Percentiles rank a stretch among this genome's conserved stretches.
Evolutionary conservation across 2,888 invertebrate genomes (phyloP).

Genomic region (Agrochola circellaris): DNA sequence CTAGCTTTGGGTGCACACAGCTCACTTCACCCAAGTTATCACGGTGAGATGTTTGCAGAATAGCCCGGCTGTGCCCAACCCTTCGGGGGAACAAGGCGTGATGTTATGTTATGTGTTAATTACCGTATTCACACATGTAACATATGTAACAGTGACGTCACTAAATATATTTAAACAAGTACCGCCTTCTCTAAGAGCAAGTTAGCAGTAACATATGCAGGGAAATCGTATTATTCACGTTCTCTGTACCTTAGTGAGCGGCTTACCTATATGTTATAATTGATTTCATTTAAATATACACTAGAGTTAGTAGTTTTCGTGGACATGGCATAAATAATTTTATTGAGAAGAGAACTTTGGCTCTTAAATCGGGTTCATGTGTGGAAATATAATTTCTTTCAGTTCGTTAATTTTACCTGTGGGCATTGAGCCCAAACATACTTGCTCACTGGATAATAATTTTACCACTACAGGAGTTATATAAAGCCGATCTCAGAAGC

Average conservation of each 20-base stretch:
- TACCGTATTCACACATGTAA: background rate
- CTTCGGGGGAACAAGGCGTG: background rate
- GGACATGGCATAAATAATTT: constrained; percentile 41
- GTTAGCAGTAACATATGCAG: constrained; percentile 36
- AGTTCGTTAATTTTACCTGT: background rate
- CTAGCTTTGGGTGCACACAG: too few relatives aligned
- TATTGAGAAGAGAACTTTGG: background rate
- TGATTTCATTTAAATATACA: constrained; percentile 62
- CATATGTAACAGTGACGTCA: background rate
- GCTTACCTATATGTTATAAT: constrained; percentile 60
- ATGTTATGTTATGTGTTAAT: background rate
- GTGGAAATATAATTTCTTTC: too few relatives aligned
- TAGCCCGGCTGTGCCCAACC: too few relatives aligned
- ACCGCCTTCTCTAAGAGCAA: background rate
- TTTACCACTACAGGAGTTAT: too few relatives aligned
- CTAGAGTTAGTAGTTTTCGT: background rate
- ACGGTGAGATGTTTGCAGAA: too few relatives aligned
- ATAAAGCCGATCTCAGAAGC: too few relatives aligned
- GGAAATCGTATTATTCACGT: constrained; percentile 49
- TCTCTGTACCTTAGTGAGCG: constrained; percentile 31
- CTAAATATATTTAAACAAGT: background rate
- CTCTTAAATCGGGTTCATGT: background rate
- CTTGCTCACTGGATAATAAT: too few relatives aligned
- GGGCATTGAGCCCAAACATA: too few relatives aligned
- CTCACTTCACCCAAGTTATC: too few relatives aligned